phyloP scores from a whole-genome alignment of 2,113 vertebrate species.

The Setophaga coronata region DNA sequence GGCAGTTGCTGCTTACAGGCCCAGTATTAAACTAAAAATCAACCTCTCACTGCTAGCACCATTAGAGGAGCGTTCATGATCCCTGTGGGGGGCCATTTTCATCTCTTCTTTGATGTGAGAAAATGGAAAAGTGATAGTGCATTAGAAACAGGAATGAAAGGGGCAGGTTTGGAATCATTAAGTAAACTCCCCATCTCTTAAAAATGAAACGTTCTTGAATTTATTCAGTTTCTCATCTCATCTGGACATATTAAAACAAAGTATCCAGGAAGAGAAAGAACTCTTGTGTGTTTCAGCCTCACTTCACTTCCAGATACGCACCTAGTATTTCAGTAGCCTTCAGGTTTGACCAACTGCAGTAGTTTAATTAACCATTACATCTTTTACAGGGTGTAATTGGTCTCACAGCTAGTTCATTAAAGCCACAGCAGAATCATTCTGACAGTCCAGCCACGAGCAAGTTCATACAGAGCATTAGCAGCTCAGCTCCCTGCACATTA shows the following conservation, averaged over 20 bases:
- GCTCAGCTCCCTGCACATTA: background rate
- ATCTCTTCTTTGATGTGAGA: constrained; percentile 20
- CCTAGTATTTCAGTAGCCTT: background rate
- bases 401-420: constrained; percentile 34
- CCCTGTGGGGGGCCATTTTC: constrained; percentile 24
- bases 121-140: constrained; percentile 13
- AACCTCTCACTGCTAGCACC: background rate
- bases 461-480: background rate
- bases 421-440: constrained; percentile 10
- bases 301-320: background rate
- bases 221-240: background rate
- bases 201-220: constrained; percentile 19
- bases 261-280: background rate
- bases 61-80: background rate
- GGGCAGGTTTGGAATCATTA: background rate
- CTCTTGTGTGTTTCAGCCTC: background rate
- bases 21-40: constrained; percentile 1
- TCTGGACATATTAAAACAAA: background rate
- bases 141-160: constrained; percentile 31
- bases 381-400: constrained; percentile 14
- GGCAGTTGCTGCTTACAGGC: background rate
- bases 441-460: constrained; percentile 9
- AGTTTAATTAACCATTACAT: constrained; percentile 48
- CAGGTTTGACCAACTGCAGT: background rate
- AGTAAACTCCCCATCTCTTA: background rate